phyloP scores from a whole-genome alignment of 2,797 vertebrate genomes.

The Denticeps clupeoides region DNA sequence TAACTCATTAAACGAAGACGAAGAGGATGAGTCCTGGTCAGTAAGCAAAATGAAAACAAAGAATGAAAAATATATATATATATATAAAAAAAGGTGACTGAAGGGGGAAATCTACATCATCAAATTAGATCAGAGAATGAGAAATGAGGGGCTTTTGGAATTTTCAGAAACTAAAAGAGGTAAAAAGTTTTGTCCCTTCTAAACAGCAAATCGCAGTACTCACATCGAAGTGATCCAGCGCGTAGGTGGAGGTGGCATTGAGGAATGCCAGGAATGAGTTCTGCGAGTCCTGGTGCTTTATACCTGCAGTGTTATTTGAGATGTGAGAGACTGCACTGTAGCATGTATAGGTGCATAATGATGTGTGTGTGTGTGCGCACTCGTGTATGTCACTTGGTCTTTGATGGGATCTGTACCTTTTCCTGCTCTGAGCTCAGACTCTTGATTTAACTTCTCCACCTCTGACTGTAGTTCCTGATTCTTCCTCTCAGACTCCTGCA shows the following conservation, averaged over 20 bases:
- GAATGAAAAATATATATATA: background rate
- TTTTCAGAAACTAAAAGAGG: too few relatives aligned
- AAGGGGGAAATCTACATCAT: background rate
- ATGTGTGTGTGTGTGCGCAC: too few relatives aligned
- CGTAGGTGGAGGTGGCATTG: conserved; percentile 88
- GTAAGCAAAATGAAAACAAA: background rate
- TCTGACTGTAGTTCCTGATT: conserved; percentile 83
- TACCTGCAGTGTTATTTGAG: conserved; percentile 82
- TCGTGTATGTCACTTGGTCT: background rate
- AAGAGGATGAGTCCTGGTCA: too few relatives aligned
- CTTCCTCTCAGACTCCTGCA: conserved; percentile 85
- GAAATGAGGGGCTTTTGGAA: too few relatives aligned
- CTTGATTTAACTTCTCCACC: conserved; percentile 86
- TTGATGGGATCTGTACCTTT: conserved; percentile 62
- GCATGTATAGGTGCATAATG: conserved; percentile 44
- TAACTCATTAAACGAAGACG: too few relatives aligned
- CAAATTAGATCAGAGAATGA: background rate
- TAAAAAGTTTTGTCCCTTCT: too few relatives aligned
- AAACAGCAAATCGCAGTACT: conserved; percentile 47
- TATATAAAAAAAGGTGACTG: background rate
- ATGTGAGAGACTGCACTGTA: too few relatives aligned
- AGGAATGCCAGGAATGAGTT: conserved; percentile 98
- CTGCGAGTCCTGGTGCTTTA: conserved; percentile 97
- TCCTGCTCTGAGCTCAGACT: conserved; percentile 80
- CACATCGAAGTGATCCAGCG: conserved; percentile 94